phyloP scores from a whole-genome alignment of 2,797 vertebrate species.

The Hypotaenidia okinawae region DNA sequence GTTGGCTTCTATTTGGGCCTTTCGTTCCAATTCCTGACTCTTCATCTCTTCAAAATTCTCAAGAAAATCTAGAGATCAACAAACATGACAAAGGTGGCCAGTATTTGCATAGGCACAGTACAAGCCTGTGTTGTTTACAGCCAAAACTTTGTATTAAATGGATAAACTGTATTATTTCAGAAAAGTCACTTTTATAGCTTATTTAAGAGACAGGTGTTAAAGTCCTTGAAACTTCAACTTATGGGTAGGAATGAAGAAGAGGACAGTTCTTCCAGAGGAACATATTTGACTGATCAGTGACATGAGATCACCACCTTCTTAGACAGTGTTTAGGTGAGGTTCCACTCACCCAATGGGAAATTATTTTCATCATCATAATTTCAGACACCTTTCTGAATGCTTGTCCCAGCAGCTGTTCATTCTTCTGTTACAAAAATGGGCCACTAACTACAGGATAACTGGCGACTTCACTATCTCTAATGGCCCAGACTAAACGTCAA shows the following conservation, averaged over 20 bases:
- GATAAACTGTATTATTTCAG: not conserved
- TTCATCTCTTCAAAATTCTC: conserved; percentile 85
- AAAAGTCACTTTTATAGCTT: not conserved
- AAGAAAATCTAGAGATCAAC: conserved; percentile 82
- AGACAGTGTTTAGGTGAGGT: not conserved
- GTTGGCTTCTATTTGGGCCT: conserved; percentile 81
- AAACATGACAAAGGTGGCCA: conserved; percentile 20
- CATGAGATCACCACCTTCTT: not conserved
- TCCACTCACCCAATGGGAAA: not conserved
- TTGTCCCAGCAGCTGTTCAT: not conserved
- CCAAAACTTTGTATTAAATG: not conserved
- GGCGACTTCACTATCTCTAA: not conserved
- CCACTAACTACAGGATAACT: not conserved
- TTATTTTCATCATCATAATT: not conserved
- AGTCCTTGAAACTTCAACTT: not conserved
- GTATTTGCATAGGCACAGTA: not conserved
- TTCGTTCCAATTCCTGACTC: conserved; percentile 81
- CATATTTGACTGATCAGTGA: not conserved
- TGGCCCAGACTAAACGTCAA: not conserved
- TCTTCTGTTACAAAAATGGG: not conserved
- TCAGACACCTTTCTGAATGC: not conserved
- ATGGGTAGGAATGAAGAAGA: not conserved
- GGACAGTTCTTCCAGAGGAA: not conserved
- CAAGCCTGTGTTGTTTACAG: not conserved
- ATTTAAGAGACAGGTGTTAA: not conserved